These are phyloP conservation scores for Trochalopteron elliotii DNA, from an alignment of 2,113 vertebrate species.

Conservation along the genomic window DNA sequence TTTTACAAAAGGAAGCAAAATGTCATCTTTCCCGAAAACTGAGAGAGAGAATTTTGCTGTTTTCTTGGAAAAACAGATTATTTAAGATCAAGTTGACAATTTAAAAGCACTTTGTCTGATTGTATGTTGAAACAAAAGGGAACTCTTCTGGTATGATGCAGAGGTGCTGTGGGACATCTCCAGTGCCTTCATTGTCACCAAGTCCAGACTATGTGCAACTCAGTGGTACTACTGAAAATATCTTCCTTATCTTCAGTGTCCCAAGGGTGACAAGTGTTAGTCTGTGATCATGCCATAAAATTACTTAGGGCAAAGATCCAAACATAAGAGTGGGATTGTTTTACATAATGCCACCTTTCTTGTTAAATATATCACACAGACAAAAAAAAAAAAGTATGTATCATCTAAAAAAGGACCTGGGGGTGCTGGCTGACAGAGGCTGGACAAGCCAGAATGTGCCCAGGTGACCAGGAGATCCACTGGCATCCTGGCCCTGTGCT, in stretches of 20 bases:
- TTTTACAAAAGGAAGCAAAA: background rate
- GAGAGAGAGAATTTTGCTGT: background rate
- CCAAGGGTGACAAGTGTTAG: background rate
- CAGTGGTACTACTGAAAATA: background rate
- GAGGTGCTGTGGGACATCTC: background rate
- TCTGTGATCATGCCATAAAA: background rate
- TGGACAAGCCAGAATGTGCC: background rate
- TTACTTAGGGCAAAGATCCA: background rate
- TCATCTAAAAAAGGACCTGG: background rate
- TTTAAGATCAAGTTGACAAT: fast-evolving
- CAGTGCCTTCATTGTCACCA: background rate
- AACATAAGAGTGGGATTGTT: background rate
- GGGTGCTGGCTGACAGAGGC: background rate
- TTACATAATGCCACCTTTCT: background rate
- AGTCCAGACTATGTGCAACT: background rate
- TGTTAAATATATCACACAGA: background rate
- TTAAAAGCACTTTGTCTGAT: background rate
- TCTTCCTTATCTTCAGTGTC: background rate
- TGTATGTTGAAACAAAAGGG: background rate
- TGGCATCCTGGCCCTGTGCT: background rate
- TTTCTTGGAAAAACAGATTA: background rate
- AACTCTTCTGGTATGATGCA: background rate
- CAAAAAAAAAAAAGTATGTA: background rate
- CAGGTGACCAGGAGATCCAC: background rate
- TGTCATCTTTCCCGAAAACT: background rate